phyloP scores from a whole-genome alignment of 2,797 vertebrate genomes.

The Lagothrix lagotricha region DNA sequence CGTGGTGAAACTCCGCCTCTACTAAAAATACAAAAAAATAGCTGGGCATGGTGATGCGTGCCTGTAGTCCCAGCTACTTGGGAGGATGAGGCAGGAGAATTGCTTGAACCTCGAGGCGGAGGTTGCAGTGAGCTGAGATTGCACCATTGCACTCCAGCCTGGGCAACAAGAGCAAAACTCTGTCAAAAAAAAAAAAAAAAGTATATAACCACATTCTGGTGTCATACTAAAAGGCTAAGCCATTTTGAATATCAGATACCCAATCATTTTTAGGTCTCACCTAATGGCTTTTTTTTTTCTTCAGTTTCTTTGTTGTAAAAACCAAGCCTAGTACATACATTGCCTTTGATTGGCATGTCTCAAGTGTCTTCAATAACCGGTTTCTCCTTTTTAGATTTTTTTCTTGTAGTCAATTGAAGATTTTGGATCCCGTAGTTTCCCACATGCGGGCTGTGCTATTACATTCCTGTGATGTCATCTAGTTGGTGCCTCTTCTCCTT shows the following conservation, averaged over 20 bases:
- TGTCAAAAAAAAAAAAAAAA: background rate
- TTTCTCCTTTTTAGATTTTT: background rate
- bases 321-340: background rate
- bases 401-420: background rate
- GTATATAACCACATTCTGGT: background rate
- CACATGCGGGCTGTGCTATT: background rate
- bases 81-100: background rate
- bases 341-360: background rate
- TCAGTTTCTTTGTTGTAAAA: background rate
- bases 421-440: background rate
- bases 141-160: background rate
- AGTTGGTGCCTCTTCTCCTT: background rate
- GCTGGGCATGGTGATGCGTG: rapidly evolving
- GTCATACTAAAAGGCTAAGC: background rate
- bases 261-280: background rate
- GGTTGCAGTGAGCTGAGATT: background rate
- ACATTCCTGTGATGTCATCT: background rate
- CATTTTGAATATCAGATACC: background rate
- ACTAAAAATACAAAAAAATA: background rate
- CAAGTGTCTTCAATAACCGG: background rate
- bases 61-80: background rate
- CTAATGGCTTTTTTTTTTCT: background rate
- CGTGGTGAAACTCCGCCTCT: background rate
- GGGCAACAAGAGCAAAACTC: background rate
- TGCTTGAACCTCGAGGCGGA: background rate